Base-by-base conservation (phyloP, 2,888 invertebrate genomes). In the Neoscelio sp. region DNA sequence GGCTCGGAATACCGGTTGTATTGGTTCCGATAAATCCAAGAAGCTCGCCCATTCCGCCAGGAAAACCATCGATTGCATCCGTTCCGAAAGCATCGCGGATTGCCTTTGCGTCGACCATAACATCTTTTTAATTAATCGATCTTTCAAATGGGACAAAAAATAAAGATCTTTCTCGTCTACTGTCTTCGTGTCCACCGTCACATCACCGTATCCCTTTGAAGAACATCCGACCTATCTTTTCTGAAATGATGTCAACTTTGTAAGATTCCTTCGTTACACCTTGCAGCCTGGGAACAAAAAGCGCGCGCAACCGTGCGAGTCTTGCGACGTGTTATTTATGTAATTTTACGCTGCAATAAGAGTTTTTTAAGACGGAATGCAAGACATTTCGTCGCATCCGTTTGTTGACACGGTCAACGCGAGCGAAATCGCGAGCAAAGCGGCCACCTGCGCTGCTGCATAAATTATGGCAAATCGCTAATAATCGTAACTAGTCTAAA, bases 1-100 rank as follows among this genome's bases (percentile, higher is more conserved):
- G 33, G 52, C 48, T 35, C 10, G 58, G 42, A 62, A 76, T 76
- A 76, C 75, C 68, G 75, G 75, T 76, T 62, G 68, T 48, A 17
- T 54, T 40, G 28, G 48, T 54, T 60, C 46, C 35, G 30, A 33
- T 50, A 18, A 60, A 60, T 67, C 74, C n/a, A n/a, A n/a, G n/a
- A n/a, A n/a, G n/a, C 7, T 26, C 7, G 26, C 4, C 26, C 3
- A 5, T 26, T 26, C 4, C 3, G 26, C 7, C 7, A 5, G 3
- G 7, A 26, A 26, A 26, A 5, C 4, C n/a, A n/a, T n/a, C n/a
- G n/a, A n/a, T n/a, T n/a, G n/a, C n/a, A n/a, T n/a, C n/a, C n/a
- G n/a, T n/a, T n/a, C n/a, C n/a, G n/a, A n/a, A n/a, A n/a, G n/a
- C n/a, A n/a, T n/a, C n/a, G n/a, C n/a, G n/a, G n/a, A n/a, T n/a